These are phyloP conservation scores for Mellivora capensis DNA, from an alignment of 2,113 vertebrate species.

Conservation along the genomic window DNA sequence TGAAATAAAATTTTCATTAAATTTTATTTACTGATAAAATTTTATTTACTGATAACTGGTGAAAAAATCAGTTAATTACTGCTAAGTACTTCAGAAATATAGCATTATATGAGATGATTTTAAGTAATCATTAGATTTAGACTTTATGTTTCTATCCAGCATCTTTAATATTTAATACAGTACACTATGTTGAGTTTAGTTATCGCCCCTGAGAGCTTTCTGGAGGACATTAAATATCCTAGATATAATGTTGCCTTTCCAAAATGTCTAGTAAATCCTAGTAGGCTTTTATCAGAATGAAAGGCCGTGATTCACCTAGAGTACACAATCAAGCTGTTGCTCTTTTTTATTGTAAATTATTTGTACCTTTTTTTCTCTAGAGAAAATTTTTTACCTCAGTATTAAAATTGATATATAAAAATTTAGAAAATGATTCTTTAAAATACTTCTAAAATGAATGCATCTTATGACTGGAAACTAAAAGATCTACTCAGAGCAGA, in stretches of 20 bases:
- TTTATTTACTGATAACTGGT: too few relatives aligned
- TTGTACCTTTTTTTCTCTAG: not conserved
- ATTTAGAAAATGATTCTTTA: not conserved
- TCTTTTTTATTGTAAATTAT: not conserved
- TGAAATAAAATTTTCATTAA: not conserved
- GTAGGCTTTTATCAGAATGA: not conserved
- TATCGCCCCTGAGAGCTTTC: not conserved
- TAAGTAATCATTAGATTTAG: not conserved
- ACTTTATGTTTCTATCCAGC: not conserved
- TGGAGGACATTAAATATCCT: not conserved
- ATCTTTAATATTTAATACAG: not conserved
- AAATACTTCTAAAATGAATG: not conserved
- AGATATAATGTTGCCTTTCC: not conserved
- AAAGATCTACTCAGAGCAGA: conserved; percentile 5
- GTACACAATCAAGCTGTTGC: not conserved
- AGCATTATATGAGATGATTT: not conserved
- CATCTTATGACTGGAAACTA: not conserved
- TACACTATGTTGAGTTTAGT: not conserved
- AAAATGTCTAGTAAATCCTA: not conserved
- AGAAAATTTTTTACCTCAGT: not conserved
- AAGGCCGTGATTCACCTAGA: not conserved
- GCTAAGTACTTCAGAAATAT: not conserved
- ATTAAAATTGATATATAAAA: conserved; percentile 8
- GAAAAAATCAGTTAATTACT: not conserved
- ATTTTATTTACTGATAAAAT: too few relatives aligned